Evolutionary conservation across 1,140 invertebrate genomes (phyloP), one percentile per base, ranked within the genome.

Genomic region (Pogonomyrmex barbatus): DNA sequence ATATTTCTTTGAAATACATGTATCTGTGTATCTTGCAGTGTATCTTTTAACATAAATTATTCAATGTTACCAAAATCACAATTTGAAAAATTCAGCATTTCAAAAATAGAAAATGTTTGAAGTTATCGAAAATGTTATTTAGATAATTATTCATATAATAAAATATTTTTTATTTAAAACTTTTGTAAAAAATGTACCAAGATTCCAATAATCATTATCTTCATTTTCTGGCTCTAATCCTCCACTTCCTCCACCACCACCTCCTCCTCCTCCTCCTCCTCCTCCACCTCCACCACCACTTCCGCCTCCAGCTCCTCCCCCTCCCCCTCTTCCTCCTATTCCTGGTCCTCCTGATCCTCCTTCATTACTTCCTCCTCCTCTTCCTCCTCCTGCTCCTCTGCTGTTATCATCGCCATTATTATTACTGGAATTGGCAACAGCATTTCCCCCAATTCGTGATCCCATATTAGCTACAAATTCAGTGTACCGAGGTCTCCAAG

Each of bases 131-230:
- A 67, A 54, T 33, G 17, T 30, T 5, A 36, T 36, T 65, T 6
- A 42, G 39, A 2, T 24, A 24, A n/a, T 71, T 52, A 52, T 54
- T 52, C 14, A 14, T 70, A 6, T 10, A 52, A n/a, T 54, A 52
- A 71, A 6, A 54, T 71, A n/a, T 6, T 56, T 24, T 79, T 33
- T 4, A 63, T 50, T 2, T n/a, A 0, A n/a, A 30, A 24, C 4
- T 73, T 47, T 78, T 17, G 30, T 24, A 52, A 76, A 62, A 52
- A 45, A 63, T 6, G 2, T 75, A 92, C 90, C 79, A 24, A 87
- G 45, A 54, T 88, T 85, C 30, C 89, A 65, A 54, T 93, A 91
- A 56, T 93, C 92, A 30, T 91, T 94, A 62, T 94, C 92, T 68
- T 93, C 93, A 50, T 89, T 91, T 30, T 77, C 86, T 70, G 89